Base-by-base conservation (phyloP, 2,888 invertebrate genomes). In the Caenorhabditis sp. region DNA sequence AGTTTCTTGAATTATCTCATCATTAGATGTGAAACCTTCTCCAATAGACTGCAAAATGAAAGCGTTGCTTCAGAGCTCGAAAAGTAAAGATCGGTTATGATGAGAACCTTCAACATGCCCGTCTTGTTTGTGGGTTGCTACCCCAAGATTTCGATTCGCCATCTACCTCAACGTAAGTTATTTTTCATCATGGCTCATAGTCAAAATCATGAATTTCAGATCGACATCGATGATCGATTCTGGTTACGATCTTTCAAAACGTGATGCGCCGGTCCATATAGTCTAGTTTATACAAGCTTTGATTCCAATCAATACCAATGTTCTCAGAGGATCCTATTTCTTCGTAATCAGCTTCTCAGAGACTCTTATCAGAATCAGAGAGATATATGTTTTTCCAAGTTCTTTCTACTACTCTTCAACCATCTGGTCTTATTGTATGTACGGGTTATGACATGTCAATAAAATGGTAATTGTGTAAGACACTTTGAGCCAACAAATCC, bases 111-210 rank as follows among this genome's bases (percentile, higher is more conserved):
- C 70, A 61, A 41, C 76, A 82, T 28, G 82, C 80, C 41, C 83
- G 84, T 26, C 73, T 73, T n/a, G 77, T 77, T 10, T 87, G 87
- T 38, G 87, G 87, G 10, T 81, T 87, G 0, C 54, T 87, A 10
- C 85, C 87, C 7, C 82, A 84, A 41, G 87, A 87, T 47, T 87
- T 87, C 38, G 85, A 87, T 19, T 74, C 82, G 12, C 80, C 82
- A 7, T 73, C 82, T 8, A 66, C 72, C 1, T 82, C 82, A 14
- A 82, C 75, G 81, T 82, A 59, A 7, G 31, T 56, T 16, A 8
- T 16, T 38, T 22, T 22, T 16, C 12, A 2, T 38, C 31, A 6
- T 6, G 12, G 12, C 6, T 38, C 10, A 19, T 8, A 19, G 12
- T 35, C 31, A 7, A 49, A 66, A n/a, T 24, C 1, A 63, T 26